Evolutionary conservation across 1,140 invertebrate species (phyloP).

Genomic region (Ostrea edulis): DNA sequence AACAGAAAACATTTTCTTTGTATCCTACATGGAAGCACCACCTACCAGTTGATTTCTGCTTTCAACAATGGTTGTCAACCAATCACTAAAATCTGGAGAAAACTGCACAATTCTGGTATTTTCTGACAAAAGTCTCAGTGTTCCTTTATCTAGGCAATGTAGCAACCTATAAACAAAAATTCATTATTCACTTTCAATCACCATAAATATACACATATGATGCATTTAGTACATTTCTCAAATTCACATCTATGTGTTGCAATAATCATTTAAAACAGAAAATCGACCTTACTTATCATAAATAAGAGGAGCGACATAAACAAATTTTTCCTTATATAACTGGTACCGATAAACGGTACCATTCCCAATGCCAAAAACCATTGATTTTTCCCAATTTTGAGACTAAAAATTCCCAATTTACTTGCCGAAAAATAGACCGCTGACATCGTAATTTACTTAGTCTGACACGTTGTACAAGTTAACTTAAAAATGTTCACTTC

Average conservation of each 20-base stretch:
- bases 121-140: conserved; percentile 81
- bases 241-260: neutral
- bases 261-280: conserved; percentile 24
- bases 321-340: too few species aligned
- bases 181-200: neutral
- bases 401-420: too few species aligned
- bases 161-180: conserved; percentile 76
- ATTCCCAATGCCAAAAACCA: too few species aligned
- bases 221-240: neutral
- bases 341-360: too few species aligned
- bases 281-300: neutral
- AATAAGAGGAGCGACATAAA: too few species aligned
- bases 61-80: conserved; percentile 65
- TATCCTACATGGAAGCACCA: neutral
- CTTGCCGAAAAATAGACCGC: too few species aligned
- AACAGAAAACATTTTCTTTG: neutral
- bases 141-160: conserved; percentile 81
- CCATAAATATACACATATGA: neutral
- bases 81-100: conserved; percentile 78
- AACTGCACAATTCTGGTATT: conserved; percentile 81
- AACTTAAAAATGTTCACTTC: too few species aligned
- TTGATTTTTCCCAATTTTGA: too few species aligned
- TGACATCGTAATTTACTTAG: too few species aligned
- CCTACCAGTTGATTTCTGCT: conserved; percentile 55
- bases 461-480: too few species aligned